A percentile compares a stretch with the other conserved stretches of the same genome.
phyloP scores from a whole-genome alignment of 2,113 vertebrate species.

The Octodon degus region DNA sequence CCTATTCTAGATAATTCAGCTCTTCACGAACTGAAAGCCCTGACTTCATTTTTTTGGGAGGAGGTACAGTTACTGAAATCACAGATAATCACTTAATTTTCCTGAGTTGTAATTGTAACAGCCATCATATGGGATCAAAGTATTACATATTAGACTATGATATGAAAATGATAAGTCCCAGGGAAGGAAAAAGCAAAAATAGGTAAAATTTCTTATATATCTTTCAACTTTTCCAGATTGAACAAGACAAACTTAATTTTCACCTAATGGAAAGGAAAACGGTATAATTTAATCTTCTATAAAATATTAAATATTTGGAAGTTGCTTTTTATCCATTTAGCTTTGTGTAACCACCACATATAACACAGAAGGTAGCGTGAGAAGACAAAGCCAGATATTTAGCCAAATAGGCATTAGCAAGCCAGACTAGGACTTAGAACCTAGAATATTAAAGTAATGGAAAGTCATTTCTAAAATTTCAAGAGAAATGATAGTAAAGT shows the following conservation, averaged over 20 bases:
- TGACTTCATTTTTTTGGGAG: not conserved
- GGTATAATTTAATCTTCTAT: not conserved
- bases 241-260: not conserved
- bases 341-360: not conserved
- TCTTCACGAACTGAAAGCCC: not conserved
- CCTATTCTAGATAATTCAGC: not conserved
- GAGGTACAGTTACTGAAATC: not conserved
- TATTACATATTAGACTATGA: not conserved
- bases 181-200: not conserved
- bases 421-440: not conserved
- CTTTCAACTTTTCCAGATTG: not conserved
- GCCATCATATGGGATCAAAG: not conserved
- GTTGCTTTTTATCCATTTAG: not conserved
- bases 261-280: not conserved
- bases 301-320: not conserved
- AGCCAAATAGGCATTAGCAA: not conserved
- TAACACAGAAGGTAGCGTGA: not conserved
- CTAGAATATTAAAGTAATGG: not conserved
- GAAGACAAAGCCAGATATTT: not conserved
- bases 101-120: not conserved
- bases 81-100: not conserved
- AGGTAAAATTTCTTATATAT: not conserved
- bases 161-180: not conserved
- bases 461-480: not conserved
- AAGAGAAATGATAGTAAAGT: not conserved